Conservation (phyloP, 2,797 vertebrate species). For the Decapterus maruadsi region DNA sequence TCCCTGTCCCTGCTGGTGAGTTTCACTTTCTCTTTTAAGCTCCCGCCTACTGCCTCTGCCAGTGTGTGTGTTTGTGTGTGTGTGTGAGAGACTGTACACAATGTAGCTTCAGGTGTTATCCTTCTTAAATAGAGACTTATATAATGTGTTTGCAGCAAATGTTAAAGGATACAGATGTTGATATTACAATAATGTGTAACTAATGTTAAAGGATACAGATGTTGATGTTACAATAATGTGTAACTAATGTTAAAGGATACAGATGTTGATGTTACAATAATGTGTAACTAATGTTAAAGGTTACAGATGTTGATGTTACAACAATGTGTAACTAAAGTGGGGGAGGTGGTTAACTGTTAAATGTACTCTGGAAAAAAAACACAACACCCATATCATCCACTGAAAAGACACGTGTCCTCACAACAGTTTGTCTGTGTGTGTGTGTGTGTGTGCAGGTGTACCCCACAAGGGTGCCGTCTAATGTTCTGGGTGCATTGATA, state of each 20-base stretch:
- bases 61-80: not conserved
- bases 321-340: not conserved
- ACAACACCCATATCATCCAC: not conserved
- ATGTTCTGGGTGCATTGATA: slow-evolving; percentile 53
- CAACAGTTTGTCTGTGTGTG: slow-evolving; percentile 3
- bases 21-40: slow-evolving; percentile 86
- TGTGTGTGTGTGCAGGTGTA: slow-evolving; percentile 41
- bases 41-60: slow-evolving; percentile 62
- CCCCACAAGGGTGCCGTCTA: slow-evolving; percentile 15
- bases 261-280: not conserved
- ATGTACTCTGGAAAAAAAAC: not conserved
- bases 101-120: not conserved
- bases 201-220: not conserved
- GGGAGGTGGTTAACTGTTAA: not conserved
- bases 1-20: slow-evolving; percentile 29
- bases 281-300: not conserved
- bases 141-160: not conserved
- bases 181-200: too few relatives aligned
- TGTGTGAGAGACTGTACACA: not conserved
- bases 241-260: not conserved
- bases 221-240: too few relatives aligned
- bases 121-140: not conserved
- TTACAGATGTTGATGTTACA: not conserved
- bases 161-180: not conserved
- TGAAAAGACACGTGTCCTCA: not conserved